Evolutionary conservation across 2,888 invertebrate genomes (phyloP).

Genomic region (Thecophora atra): DNA sequence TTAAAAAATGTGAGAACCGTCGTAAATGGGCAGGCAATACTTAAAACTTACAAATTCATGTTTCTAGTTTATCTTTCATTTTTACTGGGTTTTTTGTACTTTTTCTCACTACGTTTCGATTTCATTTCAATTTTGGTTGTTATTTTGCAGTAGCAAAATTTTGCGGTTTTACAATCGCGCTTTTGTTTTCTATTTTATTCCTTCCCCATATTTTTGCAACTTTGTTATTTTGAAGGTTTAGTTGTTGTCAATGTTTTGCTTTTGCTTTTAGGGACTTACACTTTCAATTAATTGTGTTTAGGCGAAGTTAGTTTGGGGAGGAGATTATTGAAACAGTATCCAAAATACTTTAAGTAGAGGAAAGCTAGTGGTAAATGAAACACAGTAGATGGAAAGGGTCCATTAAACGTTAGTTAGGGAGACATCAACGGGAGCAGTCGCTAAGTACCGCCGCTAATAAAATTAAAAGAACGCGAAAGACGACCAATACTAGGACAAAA

Average conservation of each 20-base stretch:
- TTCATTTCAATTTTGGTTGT: background rate
- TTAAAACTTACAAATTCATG: background rate
- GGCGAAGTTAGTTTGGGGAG: background rate
- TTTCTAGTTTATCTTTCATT: background rate
- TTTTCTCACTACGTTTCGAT: background rate
- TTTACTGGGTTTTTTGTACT: background rate
- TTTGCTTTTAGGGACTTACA: background rate
- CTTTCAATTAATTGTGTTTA: background rate
- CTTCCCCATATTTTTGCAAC: background rate
- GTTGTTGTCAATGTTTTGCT: background rate
- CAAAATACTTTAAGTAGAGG: background rate
- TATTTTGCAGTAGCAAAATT: background rate
- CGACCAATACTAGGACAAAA: no score
- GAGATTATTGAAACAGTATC: background rate
- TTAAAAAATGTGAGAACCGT: no score
- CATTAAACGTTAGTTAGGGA: no score
- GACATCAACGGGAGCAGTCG: no score
- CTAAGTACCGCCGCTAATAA: no score
- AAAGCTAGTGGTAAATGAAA: background rate
- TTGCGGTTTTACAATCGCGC: background rate
- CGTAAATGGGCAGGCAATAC: background rate
- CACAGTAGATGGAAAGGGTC: background rate
- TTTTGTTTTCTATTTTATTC: background rate
- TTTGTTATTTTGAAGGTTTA: background rate
- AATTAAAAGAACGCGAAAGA: no score